These are phyloP conservation scores for Gymnoscopelus braueri DNA, from an alignment of 2,797 vertebrate species.

Conservation along the genomic window DNA sequence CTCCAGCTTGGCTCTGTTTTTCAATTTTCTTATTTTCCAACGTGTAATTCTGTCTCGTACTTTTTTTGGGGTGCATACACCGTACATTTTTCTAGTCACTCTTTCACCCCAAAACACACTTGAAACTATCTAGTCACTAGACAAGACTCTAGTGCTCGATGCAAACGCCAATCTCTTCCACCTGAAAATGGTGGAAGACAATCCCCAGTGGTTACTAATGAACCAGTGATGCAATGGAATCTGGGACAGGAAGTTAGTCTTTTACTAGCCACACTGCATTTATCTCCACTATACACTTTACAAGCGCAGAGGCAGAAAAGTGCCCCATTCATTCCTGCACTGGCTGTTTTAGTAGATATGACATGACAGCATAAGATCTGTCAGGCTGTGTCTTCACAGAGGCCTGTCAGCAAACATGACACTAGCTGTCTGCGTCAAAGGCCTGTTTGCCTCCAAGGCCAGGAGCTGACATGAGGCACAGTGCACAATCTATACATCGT, in stretches of 20 bases:
- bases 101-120: slow-evolving; percentile 34
- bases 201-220: not conserved
- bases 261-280: slow-evolving; percentile 7
- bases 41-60: slow-evolving; percentile 5
- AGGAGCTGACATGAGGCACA: slow-evolving; percentile 21
- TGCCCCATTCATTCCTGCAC: slow-evolving; percentile 62
- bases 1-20: slow-evolving; percentile 41
- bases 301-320: slow-evolving; percentile 41
- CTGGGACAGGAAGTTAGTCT: slow-evolving; percentile 16
- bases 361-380: slow-evolving; percentile 67
- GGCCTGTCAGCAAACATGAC: slow-evolving; percentile 79
- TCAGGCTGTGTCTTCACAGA: slow-evolving; percentile 75
- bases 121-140: slow-evolving; percentile 33
- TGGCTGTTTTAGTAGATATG: slow-evolving; percentile 64
- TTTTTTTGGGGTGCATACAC: not conserved
- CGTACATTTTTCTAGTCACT: not conserved
- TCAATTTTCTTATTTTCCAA: slow-evolving; percentile 32
- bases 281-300: slow-evolving; percentile 5
- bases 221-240: slow-evolving; percentile 27
- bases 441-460: slow-evolving; percentile 66
- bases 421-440: slow-evolving; percentile 35
- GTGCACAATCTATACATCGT: not conserved
- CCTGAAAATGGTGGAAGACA: slow-evolving; percentile 32
- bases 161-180: slow-evolving; percentile 47
- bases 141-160: slow-evolving; percentile 38